A percentile compares a stretch with the other conserved stretches of the same genome.
Conservation (phyloP, 2,888 invertebrate species). For the Heteropelma amictum region DNA sequence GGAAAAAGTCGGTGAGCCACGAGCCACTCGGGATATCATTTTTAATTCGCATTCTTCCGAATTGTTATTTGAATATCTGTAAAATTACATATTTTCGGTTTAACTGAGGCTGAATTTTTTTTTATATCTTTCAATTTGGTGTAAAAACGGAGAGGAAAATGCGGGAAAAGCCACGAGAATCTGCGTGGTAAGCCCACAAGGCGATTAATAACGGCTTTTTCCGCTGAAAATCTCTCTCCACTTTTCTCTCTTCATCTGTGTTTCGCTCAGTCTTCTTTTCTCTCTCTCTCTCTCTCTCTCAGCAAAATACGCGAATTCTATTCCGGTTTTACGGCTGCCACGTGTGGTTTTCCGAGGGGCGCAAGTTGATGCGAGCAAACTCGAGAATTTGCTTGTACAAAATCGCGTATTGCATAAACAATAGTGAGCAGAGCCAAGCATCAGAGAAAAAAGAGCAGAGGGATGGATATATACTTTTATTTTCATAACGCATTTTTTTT, state of each 20-base stretch:
- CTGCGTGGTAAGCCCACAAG: neutral
- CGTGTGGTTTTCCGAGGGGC: slow-evolving; percentile 4
- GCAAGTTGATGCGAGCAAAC: neutral
- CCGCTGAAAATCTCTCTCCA: neutral
- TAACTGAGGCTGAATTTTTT: neutral
- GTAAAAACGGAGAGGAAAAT: slow-evolving; percentile 2
- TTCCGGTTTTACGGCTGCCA: slow-evolving; percentile 3
- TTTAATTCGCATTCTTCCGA: neutral
- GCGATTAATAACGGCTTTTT: slow-evolving; percentile 39
- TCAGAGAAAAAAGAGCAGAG: neutral
- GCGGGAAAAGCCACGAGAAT: neutral
- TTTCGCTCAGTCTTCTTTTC: neutral
- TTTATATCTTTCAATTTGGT: neutral
- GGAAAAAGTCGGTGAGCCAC: too few relatives aligned
- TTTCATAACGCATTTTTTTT: neutral
- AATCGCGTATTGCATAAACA: slow-evolving; percentile 51
- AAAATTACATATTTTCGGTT: neutral
- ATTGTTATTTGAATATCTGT: neutral
- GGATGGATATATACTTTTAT: neutral
- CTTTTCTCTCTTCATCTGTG: neutral
- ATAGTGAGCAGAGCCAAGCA: neutral
- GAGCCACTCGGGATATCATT: too few relatives aligned
- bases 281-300: slow-evolving; percentile 6
- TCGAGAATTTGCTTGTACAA: slow-evolving; percentile 1
- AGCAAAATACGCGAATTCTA: slow-evolving; percentile 31